Base-by-base conservation (phyloP, 1,140 invertebrate species). In the Gonatopus flavifemur region DNA sequence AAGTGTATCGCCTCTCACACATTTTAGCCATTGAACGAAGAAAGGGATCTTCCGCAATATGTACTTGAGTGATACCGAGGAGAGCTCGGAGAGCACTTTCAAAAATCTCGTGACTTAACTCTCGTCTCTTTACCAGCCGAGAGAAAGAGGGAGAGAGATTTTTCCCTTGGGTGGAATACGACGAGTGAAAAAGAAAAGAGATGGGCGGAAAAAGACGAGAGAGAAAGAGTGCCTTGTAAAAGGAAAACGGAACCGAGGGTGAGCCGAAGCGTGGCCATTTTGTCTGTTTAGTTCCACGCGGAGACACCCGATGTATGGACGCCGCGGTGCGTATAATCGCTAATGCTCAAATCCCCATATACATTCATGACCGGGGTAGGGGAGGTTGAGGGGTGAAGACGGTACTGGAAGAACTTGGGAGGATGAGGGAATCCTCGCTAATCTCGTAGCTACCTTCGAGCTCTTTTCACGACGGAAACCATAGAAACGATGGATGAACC, bases 201-300 rank as follows among this genome's bases (percentile, higher is more conserved):
- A 51, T 43, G 43, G 28, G 33, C 16, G 9, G 38, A 35, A 15
- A 16, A 15, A 38, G 12, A 8, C 18, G 31, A 50, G 8, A 36
- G 37, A 49, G 13, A 36, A 2, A 38, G 13, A 21, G 21, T 31
- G 36, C 25, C 50, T 57, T 18, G 50, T 44, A 65, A 64, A 59
- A 54, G 59, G 56, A 49, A 56, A 62, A 62, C 55, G 52, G 62
- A 58, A 54, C 59, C 59, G 58, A 58, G 66, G 64, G 62, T 70
- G 66, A 69, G 64, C 48, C 55, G 43, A 49, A 69, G 64, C 65
- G 55, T 70, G 58, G 70, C 68, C 68, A 74, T 74, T 74, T 72
- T 70, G 69, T 64, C 67, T 63, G 67, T 63, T 74, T 72, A 73
- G 64, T 73, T 73, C 72, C 69, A 67, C 61, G 57, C 62, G 69